These are phyloP conservation scores for Telenomus remus DNA, from an alignment of 1,140 invertebrate genomes.

Conservation along the genomic window DNA sequence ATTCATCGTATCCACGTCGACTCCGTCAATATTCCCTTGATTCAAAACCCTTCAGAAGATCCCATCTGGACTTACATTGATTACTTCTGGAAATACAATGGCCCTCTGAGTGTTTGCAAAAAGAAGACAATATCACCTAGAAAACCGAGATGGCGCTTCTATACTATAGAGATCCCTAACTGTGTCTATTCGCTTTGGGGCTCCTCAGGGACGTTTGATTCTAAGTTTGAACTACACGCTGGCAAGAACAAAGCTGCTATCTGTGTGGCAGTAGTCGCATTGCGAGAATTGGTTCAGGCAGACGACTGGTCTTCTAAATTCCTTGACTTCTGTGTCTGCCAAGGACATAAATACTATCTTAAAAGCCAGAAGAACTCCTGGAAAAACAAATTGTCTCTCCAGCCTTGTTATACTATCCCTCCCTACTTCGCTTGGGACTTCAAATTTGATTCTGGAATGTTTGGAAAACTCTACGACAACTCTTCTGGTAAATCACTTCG, in stretches of 20 bases:
- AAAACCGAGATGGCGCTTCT: constrained; percentile 65
- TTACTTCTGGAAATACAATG: constrained; percentile 68
- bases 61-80: constrained; percentile 72
- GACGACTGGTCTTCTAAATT: constrained; percentile 67
- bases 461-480: constrained; percentile 65
- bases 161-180: constrained; percentile 64
- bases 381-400: constrained; percentile 64
- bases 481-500: constrained; percentile 4
- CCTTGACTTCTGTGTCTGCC: constrained; percentile 67
- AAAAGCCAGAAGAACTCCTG: constrained; percentile 59
- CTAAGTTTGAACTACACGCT: constrained; percentile 57
- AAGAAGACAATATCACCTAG: constrained; percentile 32
- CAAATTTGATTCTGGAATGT: constrained; percentile 55
- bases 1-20: constrained; percentile 69
- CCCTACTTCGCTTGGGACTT: constrained; percentile 65
- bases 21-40: constrained; percentile 62
- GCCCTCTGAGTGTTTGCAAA: background rate
- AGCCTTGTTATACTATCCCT: constrained; percentile 62
- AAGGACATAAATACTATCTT: constrained; percentile 68
- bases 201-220: constrained; percentile 65
- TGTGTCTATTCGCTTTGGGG: constrained; percentile 71
- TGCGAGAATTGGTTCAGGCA: constrained; percentile 65
- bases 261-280: constrained; percentile 60
- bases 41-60: constrained; percentile 61
- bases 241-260: constrained; percentile 70